These are phyloP conservation scores for Trinorchestia longiramus DNA, from an alignment of 1,140 invertebrate genomes.

Conservation along the genomic window DNA sequence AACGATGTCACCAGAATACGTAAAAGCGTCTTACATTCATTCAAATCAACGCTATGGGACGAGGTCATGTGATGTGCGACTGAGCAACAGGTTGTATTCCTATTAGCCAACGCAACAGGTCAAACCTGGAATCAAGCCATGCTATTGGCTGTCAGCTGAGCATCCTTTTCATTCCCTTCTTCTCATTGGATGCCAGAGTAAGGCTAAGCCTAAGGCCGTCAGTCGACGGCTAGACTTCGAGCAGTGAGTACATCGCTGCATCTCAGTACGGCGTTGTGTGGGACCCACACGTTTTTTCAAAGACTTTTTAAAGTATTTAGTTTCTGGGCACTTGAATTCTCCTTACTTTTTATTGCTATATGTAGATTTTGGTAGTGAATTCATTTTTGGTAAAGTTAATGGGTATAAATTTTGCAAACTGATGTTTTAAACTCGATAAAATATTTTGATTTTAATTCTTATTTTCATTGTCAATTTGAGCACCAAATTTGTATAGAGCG, in stretches of 20 bases:
- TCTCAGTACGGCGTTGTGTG: neutral
- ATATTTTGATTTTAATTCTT: no score
- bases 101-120: constrained; percentile 6
- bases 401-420: no score
- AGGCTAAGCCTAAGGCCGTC: neutral
- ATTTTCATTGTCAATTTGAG: no score
- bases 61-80: neutral
- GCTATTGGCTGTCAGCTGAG: neutral
- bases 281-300: neutral
- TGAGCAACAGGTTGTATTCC: neutral
- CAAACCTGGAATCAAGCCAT: neutral
- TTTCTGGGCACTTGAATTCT: neutral
- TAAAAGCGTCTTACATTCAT: neutral
- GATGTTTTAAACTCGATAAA: no score
- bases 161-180: neutral
- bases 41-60: neutral
- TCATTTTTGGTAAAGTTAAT: no score
- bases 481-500: no score
- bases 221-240: neutral
- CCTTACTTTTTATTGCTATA: neutral
- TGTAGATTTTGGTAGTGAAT: neutral
- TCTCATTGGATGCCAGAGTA: neutral
- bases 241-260: neutral
- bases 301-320: neutral
- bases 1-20: neutral